Evolutionary conservation across 2,113 vertebrate species (phyloP), one percentile per base, ranked within the genome.

Genomic region (Anguilla rostrata): DNA sequence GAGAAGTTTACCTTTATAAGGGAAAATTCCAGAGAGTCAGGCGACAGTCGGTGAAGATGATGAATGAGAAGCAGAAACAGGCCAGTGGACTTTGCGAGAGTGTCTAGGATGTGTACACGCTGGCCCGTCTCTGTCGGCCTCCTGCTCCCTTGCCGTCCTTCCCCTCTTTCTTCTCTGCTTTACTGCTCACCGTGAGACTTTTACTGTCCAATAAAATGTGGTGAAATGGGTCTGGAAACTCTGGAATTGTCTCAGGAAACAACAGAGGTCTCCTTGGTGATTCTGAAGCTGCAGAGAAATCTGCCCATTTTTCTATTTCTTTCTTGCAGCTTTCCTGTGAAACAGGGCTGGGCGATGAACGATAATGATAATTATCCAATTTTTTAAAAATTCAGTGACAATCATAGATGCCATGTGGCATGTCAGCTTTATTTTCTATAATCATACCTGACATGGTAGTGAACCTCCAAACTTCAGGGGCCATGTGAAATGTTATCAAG

Each of bases 1-100:
- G 53, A 3, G 78, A 63, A 66, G 71, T 85, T 71, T 84, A 53
- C 81, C 78, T 85, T 71, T 82, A 87, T 85, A 87, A 56, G 84
- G 26, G 40, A 56, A 82, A n/a, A 20, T 34, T 1, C n/a, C 71
- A 11, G 71, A 9, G 71, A 34, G 71, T 11, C 39, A 14, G 56
- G 57, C 22, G 22, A 53, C 43, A 15, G 81, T 15, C 41, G 16
- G 26, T 26, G 41, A 9, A 41, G 20, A 49, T 53, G 81, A 82
- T 29, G 11, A 82, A 82, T 3, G 20, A 29, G 40, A 29, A 22
- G 1, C 6, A 53, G 46, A 53, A 53, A 39, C 7, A n/a, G n/a
- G 7, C 41, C 22, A 82, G 26, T 5, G 18, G 60, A 3, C 60
- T 22, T 66, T 26, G 18, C 8, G 22, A 3, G 22, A 26, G 18